Conservation (phyloP, 2,888 invertebrate species). For the Falcaria lacertinaria region DNA sequence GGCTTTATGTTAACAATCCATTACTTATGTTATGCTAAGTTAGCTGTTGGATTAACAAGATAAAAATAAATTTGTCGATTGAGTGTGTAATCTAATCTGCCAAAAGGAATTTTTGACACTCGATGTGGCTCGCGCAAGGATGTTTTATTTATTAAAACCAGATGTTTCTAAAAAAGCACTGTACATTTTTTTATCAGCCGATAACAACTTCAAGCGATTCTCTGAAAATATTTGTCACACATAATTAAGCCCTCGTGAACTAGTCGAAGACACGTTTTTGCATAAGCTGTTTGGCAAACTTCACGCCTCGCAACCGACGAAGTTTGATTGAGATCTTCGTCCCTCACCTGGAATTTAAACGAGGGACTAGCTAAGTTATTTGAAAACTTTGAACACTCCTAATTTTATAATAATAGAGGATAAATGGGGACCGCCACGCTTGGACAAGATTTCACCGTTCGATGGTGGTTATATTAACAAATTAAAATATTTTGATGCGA, state of each 20-base stretch:
- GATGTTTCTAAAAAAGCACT: too few species aligned
- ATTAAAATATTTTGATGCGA: conserved; percentile 36
- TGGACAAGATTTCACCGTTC: conserved; percentile 13
- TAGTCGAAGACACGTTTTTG: conserved; percentile 20
- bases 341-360: conserved; percentile 61
- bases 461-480: conserved; percentile 33
- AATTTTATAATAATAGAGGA: conserved; percentile 58
- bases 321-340: conserved; percentile 65
- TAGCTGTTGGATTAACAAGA: too few species aligned
- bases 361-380: conserved; percentile 51
- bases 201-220: background rate
- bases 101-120: too few species aligned
- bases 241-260: conserved; percentile 14
- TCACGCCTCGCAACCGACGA: conserved; percentile 42
- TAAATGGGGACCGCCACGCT: conserved; percentile 25
- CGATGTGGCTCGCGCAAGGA: too few species aligned
- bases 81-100: too few species aligned
- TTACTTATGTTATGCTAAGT: too few species aligned
- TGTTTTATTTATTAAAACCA: too few species aligned
- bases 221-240: conserved; percentile 16
- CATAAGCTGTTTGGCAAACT: conserved; percentile 51
- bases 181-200: too few species aligned
- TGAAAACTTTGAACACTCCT: conserved; percentile 53
- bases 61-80: too few species aligned
- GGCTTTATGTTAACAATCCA: too few species aligned